Percentiles rank a stretch among this genome's conserved stretches.
Evolutionary conservation across 2,888 invertebrate species (phyloP).

Genomic region (Phlogophora meticulosa): DNA sequence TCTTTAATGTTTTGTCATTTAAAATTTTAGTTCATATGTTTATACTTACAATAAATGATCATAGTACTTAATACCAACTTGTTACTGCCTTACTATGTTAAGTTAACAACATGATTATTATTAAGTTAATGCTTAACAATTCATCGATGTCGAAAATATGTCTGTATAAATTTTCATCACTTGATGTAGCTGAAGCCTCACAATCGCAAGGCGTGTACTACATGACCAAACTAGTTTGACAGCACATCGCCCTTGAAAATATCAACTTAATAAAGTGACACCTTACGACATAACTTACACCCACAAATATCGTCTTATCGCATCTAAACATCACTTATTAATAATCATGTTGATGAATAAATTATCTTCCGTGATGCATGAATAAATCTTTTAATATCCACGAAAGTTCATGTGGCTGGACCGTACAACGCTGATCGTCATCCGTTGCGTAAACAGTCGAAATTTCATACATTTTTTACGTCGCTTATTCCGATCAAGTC

Average conservation of each 20-base stretch:
- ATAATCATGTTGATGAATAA: constrained; percentile 78
- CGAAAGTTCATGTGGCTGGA: constrained; percentile 39
- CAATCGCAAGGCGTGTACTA: constrained; percentile 70
- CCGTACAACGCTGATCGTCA: constrained; percentile 58
- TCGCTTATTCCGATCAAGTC: constrained; percentile 77
- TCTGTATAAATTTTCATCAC: constrained; percentile 50
- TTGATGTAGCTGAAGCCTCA: constrained; percentile 65
- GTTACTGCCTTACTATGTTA: no score
- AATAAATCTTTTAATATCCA: constrained; percentile 59
- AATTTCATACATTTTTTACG: constrained; percentile 80
- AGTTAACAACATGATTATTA: background rate
- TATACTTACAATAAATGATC: no score
- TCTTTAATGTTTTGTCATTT: no score
- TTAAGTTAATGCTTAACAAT: constrained; percentile 23
- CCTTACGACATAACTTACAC: constrained; percentile 82
- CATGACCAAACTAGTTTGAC: constrained; percentile 79
- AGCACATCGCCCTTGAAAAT: constrained; percentile 81
- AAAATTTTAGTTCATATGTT: no score
- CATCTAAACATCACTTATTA: constrained; percentile 76
- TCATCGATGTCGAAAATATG: constrained; percentile 47
- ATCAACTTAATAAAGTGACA: constrained; percentile 79
- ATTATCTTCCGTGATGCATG: constrained; percentile 69
- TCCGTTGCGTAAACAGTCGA: constrained; percentile 78
- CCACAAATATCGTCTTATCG: constrained; percentile 82
- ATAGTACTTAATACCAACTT: no score